Percentiles rank a stretch among this genome's conserved stretches.
Evolutionary conservation across 2,888 invertebrate genomes (phyloP).

Genomic region (Thalpophila matura): DNA sequence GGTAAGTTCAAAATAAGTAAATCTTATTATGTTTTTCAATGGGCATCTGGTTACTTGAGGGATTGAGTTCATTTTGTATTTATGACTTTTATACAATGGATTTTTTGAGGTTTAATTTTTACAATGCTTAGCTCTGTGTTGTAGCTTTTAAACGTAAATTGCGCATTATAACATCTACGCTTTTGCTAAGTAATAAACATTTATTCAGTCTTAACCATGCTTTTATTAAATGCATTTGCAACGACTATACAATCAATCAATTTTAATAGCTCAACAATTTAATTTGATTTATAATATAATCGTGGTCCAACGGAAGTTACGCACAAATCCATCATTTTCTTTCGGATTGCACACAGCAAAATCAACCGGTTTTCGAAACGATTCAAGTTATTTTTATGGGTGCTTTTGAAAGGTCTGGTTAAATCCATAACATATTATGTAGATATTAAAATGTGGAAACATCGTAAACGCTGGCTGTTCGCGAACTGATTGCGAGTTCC

Average conservation of each 20-base stretch:
- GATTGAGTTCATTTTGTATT: slow-evolving; percentile 80
- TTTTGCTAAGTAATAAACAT: neutral
- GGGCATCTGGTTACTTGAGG: slow-evolving; percentile 84
- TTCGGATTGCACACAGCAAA: slow-evolving; percentile 44
- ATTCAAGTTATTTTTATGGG: slow-evolving; percentile 58
- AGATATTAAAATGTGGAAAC: slow-evolving; percentile 71
- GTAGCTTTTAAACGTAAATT: slow-evolving; percentile 5
- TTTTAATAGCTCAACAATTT: slow-evolving; percentile 24
- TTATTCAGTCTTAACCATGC: neutral
- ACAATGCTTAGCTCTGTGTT: slow-evolving; percentile 19
- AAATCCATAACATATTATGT: slow-evolving; percentile 63
- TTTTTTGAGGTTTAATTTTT: slow-evolving; percentile 51
- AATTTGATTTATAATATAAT: slow-evolving; percentile 26
- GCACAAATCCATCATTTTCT: slow-evolving; percentile 49
- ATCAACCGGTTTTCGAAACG: slow-evolving; percentile 46
- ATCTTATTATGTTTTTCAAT: slow-evolving; percentile 87
- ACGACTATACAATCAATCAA: slow-evolving; percentile 9
- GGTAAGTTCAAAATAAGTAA: slow-evolving; percentile 82
- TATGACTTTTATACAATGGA: slow-evolving; percentile 72
- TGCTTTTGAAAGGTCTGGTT: slow-evolving; percentile 49
- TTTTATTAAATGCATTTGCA: slow-evolving; percentile 10
- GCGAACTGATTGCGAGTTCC: slow-evolving; percentile 75
- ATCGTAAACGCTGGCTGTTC: slow-evolving; percentile 70
- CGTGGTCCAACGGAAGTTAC: slow-evolving; percentile 38
- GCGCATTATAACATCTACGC: neutral